Conservation (phyloP, 2,113 vertebrate genomes). For the Lagopus leucura region DNA sequence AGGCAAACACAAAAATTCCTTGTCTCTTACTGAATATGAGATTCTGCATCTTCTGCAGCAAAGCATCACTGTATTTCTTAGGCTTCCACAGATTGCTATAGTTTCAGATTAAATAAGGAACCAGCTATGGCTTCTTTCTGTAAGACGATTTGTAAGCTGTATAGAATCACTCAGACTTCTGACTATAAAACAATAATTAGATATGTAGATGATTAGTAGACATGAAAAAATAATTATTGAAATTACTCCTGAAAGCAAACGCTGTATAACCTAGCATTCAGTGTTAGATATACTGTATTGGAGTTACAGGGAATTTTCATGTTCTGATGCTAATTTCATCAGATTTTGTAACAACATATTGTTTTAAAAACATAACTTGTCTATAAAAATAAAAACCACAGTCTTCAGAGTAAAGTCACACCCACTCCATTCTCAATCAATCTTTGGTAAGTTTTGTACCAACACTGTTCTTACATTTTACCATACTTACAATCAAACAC, state of each 20-base stretch:
- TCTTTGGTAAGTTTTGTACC: background rate
- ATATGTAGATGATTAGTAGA: rapidly evolving
- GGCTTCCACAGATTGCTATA: background rate
- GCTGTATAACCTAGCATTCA: background rate
- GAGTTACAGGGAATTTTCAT: background rate
- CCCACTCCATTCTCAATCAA: background rate
- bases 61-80: background rate
- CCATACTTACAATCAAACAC: background rate
- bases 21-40: background rate
- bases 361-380: background rate
- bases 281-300: rapidly evolving
- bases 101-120: background rate
- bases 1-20: background rate
- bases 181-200: background rate
- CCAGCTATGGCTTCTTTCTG: background rate
- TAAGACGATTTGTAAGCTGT: background rate
- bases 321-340: background rate
- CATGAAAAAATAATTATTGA: background rate
- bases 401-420: background rate
- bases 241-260: background rate
- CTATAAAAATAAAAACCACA: background rate
- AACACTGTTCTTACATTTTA: background rate
- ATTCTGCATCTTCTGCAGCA: background rate
- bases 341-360: background rate
- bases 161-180: background rate